Evolutionary conservation across 2,888 invertebrate species (phyloP), one percentile per base, ranked within the genome.

Genomic region (Eumerus sabulonum): DNA sequence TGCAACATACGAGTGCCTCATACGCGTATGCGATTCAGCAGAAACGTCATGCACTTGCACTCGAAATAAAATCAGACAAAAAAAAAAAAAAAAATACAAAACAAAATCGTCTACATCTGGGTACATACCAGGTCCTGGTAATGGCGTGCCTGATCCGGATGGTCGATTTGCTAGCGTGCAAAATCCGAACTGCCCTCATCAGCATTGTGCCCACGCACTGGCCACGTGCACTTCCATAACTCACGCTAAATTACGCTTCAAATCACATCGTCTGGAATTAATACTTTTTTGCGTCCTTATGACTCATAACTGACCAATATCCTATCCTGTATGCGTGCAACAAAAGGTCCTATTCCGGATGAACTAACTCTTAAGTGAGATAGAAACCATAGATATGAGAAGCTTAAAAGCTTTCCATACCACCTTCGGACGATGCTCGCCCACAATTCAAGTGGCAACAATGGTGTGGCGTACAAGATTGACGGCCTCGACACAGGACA

Each of bases 381-480:
- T 73, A 59, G 67, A 63, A 63, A 38, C 59, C 63, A 59, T 47
- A 67, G 77, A 77, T 72, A 63, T 63, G 62, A 68, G 63, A 38
- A 77, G 73, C 73, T 68, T 77, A 67, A 59, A 77, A 73, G 72
- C 63, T 27, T 47, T 45, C 12, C 14, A 16, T 16, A 27, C 14
- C 9, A 2, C 27, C 11, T 2, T 60, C 68, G 47, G 42, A 48
- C 38, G 13, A 51, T 48, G 57, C 70, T 67, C 59, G 66, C 77
- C 77, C 77, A 77, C 73, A 73, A 73, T 59, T 77, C 67, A 73
- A 77, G 77, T 77, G 77, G 77, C 67, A 77, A 77, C 74, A 79
- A 79, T 79, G 74, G 70, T 40, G 68, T 53, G 64, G 64, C n/a
- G n/a, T 27, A 7, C 27, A 27, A 7, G 27, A 27, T 4, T 27